Evolutionary conservation across 2,888 invertebrate species (phyloP).

Genomic region (Chydorus sphaericus): DNA sequence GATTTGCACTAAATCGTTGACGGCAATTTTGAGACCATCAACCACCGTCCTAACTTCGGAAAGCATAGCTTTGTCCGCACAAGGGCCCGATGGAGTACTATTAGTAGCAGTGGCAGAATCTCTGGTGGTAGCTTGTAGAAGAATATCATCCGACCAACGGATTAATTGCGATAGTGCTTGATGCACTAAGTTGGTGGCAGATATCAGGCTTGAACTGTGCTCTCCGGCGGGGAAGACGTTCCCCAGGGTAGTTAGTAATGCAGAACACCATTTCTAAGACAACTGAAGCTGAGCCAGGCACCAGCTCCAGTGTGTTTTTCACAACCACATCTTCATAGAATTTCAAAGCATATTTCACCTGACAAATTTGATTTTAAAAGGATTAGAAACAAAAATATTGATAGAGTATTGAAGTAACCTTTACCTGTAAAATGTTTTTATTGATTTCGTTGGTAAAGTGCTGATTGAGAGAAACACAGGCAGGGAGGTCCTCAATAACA

Average conservation of each 20-base stretch:
- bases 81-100: too few species aligned
- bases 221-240: conserved; percentile 26
- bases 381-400: not conserved
- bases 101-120: not conserved
- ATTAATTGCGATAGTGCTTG: conserved; percentile 72
- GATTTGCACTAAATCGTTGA: conserved; percentile 7
- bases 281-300: conserved; percentile 85
- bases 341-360: conserved; percentile 59
- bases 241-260: conserved; percentile 3
- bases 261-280: conserved; percentile 82
- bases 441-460: conserved; percentile 2
- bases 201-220: conserved; percentile 51
- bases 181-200: conserved; percentile 73
- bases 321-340: conserved; percentile 86
- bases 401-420: not conserved
- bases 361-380: conserved; percentile 17
- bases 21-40: conserved; percentile 5
- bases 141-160: conserved; percentile 75
- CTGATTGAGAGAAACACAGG: not conserved
- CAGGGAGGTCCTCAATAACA: not conserved
- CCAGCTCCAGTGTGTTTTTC: conserved; percentile 79
- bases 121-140: conserved; percentile 34
- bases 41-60: conserved; percentile 3
- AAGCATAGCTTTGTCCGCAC: not conserved
- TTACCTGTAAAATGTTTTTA: conserved; percentile 3